Conservation (phyloP, 2,888 invertebrate species). For the Andrena hattorfiana region DNA sequence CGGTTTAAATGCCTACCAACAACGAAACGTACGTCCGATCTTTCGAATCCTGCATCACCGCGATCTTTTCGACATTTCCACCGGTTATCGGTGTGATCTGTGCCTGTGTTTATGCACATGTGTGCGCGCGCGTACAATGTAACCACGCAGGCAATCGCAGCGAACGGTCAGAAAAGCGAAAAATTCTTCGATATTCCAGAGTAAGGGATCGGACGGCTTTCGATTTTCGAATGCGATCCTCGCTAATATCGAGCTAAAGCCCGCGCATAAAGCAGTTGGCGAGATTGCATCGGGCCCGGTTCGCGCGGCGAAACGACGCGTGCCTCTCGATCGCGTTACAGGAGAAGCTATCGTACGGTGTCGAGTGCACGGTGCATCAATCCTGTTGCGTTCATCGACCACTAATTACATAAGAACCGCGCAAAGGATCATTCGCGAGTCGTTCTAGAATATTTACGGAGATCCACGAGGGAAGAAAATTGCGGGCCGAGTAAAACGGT, state of each 20-base stretch:
- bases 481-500: neutral
- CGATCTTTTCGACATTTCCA: slow-evolving; percentile 4
- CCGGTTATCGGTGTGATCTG: slow-evolving; percentile 22
- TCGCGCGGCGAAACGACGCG: slow-evolving; percentile 8
- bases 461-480: neutral
- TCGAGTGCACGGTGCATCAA: neutral
- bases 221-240: neutral
- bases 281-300: neutral
- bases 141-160: slow-evolving; percentile 20
- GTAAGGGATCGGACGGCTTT: neutral
- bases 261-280: neutral
- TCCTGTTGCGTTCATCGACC: neutral
- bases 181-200: slow-evolving; percentile 9
- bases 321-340: neutral
- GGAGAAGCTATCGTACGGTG: neutral
- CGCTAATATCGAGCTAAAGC: neutral
- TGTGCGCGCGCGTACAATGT: neutral
- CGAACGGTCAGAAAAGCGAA: slow-evolving; percentile 52
- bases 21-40: neutral
- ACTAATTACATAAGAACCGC: slow-evolving; percentile 9
- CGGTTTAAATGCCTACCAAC: neutral
- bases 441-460: too few species aligned
- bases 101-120: neutral
- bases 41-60: slow-evolving; percentile 1
- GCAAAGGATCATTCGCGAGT: neutral